These are phyloP conservation scores for Acestrorhynchus altus DNA, from an alignment of 2,797 vertebrate genomes.

Conservation along the genomic window DNA sequence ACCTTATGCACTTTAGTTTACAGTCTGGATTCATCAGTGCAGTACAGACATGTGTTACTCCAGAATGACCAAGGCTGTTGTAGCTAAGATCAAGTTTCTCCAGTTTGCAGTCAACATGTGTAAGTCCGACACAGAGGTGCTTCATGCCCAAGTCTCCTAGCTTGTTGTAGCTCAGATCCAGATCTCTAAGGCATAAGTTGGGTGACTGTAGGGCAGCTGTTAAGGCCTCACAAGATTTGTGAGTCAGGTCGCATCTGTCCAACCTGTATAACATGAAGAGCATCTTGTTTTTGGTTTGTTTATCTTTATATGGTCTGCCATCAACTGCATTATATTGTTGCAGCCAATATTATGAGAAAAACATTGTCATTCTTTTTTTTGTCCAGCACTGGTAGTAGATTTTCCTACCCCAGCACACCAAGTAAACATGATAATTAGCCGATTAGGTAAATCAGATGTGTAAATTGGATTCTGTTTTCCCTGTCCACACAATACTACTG, in stretches of 20 bases:
- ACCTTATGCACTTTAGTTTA: constrained; percentile 36
- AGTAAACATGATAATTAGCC: no score
- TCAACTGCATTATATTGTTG: no score
- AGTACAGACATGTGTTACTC: constrained; percentile 34
- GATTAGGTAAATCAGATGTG: no score
- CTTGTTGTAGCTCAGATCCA: constrained; percentile 46
- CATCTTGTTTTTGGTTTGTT: no score
- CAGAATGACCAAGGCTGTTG: constrained; percentile 24
- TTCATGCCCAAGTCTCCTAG: constrained; percentile 25
- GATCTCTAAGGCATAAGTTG: background rate
- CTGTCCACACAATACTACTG: no score
- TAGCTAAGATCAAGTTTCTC: constrained; percentile 31
- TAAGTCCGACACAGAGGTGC: constrained; percentile 20
- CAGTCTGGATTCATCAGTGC: constrained; percentile 22
- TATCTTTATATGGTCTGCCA: no score
- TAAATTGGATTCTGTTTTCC: no score
- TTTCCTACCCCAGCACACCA: no score
- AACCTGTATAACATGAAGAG: no score
- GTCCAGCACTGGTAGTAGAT: no score
- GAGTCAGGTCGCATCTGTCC: constrained; percentile 39
- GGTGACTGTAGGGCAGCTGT: constrained; percentile 36
- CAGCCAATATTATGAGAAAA: no score
- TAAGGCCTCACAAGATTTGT: constrained; percentile 38
- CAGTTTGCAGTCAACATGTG: constrained; percentile 10
- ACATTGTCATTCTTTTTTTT: no score